These are phyloP conservation scores for Hoplodrina ambigua DNA, from an alignment of 2,888 invertebrate genomes.

Conservation along the genomic window DNA sequence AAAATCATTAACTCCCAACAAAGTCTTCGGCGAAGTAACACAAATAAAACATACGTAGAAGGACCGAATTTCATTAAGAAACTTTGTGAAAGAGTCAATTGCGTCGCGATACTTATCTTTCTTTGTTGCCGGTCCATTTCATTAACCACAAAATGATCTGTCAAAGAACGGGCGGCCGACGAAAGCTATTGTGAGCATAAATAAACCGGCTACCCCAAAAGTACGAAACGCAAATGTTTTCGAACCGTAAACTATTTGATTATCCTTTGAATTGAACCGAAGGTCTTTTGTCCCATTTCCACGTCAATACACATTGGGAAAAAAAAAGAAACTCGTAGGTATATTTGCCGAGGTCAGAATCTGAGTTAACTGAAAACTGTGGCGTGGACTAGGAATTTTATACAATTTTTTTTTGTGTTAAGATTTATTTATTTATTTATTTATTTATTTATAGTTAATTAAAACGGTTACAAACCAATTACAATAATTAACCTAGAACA, in stretches of 20 bases:
- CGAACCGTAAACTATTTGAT: constrained; percentile 82
- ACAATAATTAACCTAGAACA: no score
- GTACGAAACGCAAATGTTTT: constrained; percentile 73
- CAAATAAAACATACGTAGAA: constrained; percentile 60
- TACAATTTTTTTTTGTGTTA: constrained; percentile 48
- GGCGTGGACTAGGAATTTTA: constrained; percentile 43
- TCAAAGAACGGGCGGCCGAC: constrained; percentile 69
- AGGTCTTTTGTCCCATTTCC: constrained; percentile 77
- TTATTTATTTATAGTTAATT: no score
- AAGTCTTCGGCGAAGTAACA: constrained; percentile 51
- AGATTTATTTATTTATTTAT: no score
- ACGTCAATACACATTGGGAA: constrained; percentile 71
- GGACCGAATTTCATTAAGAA: constrained; percentile 58
- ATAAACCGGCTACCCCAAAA: constrained; percentile 71
- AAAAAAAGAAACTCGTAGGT: constrained; percentile 67
- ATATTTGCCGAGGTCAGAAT: constrained; percentile 74
- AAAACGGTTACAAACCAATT: no score
- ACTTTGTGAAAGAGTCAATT: constrained; percentile 60
- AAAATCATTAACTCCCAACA: constrained; percentile 56
- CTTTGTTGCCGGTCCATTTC: constrained; percentile 65
- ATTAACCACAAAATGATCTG: constrained; percentile 74
- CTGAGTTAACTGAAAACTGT: constrained; percentile 67
- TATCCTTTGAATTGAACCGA: constrained; percentile 81
- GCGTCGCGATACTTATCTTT: constrained; percentile 58
- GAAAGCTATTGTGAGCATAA: constrained; percentile 73